Evolutionary conservation across 2,113 vertebrate species (phyloP), one percentile per base, ranked within the genome.

Genomic region (Mellivora capensis): DNA sequence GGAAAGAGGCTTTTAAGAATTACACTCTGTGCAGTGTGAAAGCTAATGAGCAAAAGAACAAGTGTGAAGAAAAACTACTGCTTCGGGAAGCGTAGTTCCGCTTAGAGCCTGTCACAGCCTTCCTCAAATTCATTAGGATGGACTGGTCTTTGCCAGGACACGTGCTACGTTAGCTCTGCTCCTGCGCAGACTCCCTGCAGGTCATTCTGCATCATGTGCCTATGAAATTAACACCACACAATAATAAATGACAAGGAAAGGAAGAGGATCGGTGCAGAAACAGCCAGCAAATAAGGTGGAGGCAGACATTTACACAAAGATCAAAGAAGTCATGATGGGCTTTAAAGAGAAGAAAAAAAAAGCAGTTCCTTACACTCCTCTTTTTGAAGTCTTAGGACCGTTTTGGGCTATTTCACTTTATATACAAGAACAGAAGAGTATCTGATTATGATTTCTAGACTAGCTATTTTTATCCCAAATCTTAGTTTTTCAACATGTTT

Each of bases 1-100:
- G 95, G 97, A 98, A 98, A 98, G 97, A 98, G 98, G 98, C 98
- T 99, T 98, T 98, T 98, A 98, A 98, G 98, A 97, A 98, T 98
- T 98, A 96, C 93, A 84, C 92, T 98, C 97, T 90, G 97, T 97
- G 97, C 91, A 90, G 95, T 81, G 90, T 96, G 98, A 98, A 99
- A 98, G 98, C 98, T 99, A 98, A 99, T 98, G 97, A 99, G 97
- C 80, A 89, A 76, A 97, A 97, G 97, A 98, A 93, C 95, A 98
- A 98, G 96, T 71, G 89, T 3, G 80, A 94, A 97, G 91, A 79
- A 94, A 82, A 97, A 67, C 52, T 18, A 64, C n/a, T 97, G 96
- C 96, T 95, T 94, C 77, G 14, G 97, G 96, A 98, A 97, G 94
- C 59, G 6, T 34, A 44, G 54, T 87, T 59, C 84, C 76, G 25